A percentile compares a stretch with the other conserved stretches of the same genome.
These are phyloP conservation scores for Hephaestus fuliginosus DNA, from an alignment of 2,797 vertebrate genomes.

Conservation along the genomic window DNA sequence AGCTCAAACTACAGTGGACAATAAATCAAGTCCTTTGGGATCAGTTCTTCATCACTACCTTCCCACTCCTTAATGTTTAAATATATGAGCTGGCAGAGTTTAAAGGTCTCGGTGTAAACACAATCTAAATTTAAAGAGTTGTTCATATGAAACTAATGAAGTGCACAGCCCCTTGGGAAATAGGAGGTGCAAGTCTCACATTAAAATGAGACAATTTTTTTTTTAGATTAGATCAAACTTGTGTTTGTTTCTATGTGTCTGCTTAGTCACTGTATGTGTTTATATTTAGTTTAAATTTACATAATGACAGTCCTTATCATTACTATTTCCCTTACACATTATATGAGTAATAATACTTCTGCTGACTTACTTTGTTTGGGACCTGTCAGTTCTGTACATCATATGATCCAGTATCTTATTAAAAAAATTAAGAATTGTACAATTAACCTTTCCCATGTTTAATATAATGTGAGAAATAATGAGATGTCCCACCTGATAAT, in stretches of 20 bases:
- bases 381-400: not conserved
- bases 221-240: not conserved
- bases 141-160: slow-evolving; percentile 64
- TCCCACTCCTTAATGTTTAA: slow-evolving; percentile 41
- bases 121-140: slow-evolving; percentile 74
- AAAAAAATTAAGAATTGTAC: too few relatives aligned
- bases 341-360: not conserved
- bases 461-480: not conserved
- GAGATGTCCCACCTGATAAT: not conserved
- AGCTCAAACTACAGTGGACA: slow-evolving; percentile 18
- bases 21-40: slow-evolving; percentile 35
- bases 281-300: not conserved
- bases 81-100: slow-evolving; percentile 60
- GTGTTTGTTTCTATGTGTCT: not conserved
- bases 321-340: not conserved
- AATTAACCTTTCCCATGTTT: not conserved
- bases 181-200: slow-evolving; percentile 7
- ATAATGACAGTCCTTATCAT: not conserved
- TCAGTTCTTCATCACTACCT: slow-evolving; percentile 45
- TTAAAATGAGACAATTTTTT: slow-evolving; percentile 26
- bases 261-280: not conserved
- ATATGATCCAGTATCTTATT: not conserved
- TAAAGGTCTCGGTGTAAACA: slow-evolving; percentile 71
- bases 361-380: not conserved
- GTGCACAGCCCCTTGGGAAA: slow-evolving; percentile 30